phyloP scores from a whole-genome alignment of 1,140 invertebrate genomes.

The Drosophila tsacasi region DNA sequence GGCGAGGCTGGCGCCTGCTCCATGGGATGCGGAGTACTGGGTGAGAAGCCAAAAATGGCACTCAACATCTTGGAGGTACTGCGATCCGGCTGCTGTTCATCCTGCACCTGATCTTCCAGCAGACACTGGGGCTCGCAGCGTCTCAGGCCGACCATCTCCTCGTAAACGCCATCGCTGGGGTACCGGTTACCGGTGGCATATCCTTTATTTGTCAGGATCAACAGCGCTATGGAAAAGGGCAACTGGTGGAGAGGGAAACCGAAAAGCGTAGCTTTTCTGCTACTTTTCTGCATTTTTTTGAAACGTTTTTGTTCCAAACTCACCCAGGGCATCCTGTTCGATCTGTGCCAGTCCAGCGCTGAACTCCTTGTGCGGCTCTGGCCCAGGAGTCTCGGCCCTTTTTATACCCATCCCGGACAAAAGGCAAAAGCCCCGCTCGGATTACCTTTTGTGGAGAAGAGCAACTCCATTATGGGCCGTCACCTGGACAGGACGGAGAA shows the following conservation, averaged over 20 bases:
- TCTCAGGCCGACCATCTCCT: slow-evolving; percentile 40
- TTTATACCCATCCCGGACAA: slow-evolving; percentile 67
- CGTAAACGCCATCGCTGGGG: slow-evolving; percentile 41
- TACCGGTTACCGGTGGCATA: slow-evolving; percentile 26
- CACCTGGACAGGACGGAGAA: slow-evolving; percentile 68
- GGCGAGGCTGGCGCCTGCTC: slow-evolving; percentile 21
- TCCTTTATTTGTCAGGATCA: slow-evolving; percentile 25
- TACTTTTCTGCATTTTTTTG: not conserved
- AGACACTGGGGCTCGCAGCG: slow-evolving; percentile 25
- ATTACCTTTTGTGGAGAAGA: slow-evolving; percentile 72
- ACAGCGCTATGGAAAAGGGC: slow-evolving; percentile 61
- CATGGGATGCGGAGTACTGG: slow-evolving; percentile 27
- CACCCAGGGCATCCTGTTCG: slow-evolving; percentile 66
- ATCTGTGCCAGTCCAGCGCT: slow-evolving; percentile 52
- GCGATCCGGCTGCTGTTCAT: slow-evolving; percentile 17
- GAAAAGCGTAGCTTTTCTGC: not conserved
- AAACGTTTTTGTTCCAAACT: slow-evolving; percentile 26
- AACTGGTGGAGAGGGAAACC: slow-evolving; percentile 17
- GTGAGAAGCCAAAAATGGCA: slow-evolving; percentile 47
- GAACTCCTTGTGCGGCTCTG: slow-evolving; percentile 56
- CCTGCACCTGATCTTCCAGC: slow-evolving; percentile 31
- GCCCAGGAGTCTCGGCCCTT: slow-evolving; percentile 14
- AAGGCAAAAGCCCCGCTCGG: slow-evolving; percentile 37
- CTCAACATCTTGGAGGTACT: slow-evolving; percentile 61
- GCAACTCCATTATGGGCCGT: slow-evolving; percentile 69